Percentiles rank a stretch among this genome's conserved stretches.
These are phyloP conservation scores for Tanytarsus gracilentus DNA, from an alignment of 2,888 invertebrate species.

Conservation along the genomic window DNA sequence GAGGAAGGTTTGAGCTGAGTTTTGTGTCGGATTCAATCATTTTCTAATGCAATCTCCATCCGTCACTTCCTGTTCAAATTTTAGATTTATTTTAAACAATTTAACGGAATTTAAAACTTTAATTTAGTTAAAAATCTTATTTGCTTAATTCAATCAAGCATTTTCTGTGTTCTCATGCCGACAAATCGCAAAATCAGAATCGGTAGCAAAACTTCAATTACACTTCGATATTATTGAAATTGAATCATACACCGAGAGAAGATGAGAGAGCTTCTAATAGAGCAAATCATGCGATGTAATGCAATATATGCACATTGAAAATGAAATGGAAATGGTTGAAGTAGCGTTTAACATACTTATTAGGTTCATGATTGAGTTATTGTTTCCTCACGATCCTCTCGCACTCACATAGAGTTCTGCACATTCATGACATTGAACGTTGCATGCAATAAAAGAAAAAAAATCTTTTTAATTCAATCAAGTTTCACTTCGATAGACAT, in stretches of 20 bases:
- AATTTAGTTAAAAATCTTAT: not conserved
- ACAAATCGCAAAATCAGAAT: no score
- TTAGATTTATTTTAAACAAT: not conserved
- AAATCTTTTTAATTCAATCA: not conserved
- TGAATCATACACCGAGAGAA: no score
- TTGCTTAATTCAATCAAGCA: not conserved
- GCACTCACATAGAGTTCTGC: no score
- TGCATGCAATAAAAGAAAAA: not conserved
- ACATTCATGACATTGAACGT: constrained; percentile 14
- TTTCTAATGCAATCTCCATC: no score
- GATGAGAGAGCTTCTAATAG: not conserved
- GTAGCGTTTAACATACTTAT: not conserved
- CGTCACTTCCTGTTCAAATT: no score
- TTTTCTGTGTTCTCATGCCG: no score
- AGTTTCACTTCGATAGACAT: constrained; percentile 12
- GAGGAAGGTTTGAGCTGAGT: not conserved
- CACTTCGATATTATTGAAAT: not conserved
- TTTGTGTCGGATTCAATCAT: no score
- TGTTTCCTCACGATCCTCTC: constrained; percentile 18
- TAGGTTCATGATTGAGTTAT: constrained; percentile 15
- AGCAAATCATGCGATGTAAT: not conserved
- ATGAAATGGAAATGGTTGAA: not conserved
- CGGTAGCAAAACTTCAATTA: not conserved
- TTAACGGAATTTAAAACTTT: not conserved
- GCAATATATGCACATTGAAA: constrained; percentile 3